phyloP scores from a whole-genome alignment of 2,113 vertebrate species.

The Cettia cetti region DNA sequence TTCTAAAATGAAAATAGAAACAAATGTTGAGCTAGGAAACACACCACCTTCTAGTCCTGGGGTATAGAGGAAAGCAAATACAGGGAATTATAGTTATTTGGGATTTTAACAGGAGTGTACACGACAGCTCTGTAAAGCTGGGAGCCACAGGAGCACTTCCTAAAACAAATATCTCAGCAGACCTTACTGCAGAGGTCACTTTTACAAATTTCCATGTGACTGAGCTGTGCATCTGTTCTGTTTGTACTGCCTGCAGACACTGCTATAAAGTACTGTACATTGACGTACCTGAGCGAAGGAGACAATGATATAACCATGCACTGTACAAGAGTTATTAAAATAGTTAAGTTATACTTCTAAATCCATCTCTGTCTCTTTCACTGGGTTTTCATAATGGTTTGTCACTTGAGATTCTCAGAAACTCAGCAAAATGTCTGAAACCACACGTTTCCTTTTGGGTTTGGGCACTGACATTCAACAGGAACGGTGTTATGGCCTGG shows the following conservation, averaged over 20 bases:
- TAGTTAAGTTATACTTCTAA: conserved; percentile 51
- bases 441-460: not conserved
- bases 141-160: not conserved
- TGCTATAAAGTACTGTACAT: conserved; percentile 4
- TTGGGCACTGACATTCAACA: not conserved
- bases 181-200: not conserved
- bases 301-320: conserved; percentile 22
- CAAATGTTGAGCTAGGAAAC: not conserved
- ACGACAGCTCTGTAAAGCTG: not conserved
- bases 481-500: not conserved
- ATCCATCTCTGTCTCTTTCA: not conserved
- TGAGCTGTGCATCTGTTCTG: conserved; percentile 25
- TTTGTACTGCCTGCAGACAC: conserved; percentile 25
- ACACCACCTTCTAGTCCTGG: not conserved
- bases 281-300: not conserved
- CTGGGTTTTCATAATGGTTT: not conserved
- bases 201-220: not conserved
- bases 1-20: not conserved
- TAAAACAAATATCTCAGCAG: not conserved
- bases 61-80: not conserved
- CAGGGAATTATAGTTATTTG: not conserved
- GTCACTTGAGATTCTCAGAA: not conserved
- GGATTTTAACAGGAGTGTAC: not conserved
- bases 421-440: not conserved
- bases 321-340: conserved; percentile 62